These are phyloP conservation scores for Tachystola acroxantha DNA, from an alignment of 2,888 invertebrate species.

Conservation along the genomic window DNA sequence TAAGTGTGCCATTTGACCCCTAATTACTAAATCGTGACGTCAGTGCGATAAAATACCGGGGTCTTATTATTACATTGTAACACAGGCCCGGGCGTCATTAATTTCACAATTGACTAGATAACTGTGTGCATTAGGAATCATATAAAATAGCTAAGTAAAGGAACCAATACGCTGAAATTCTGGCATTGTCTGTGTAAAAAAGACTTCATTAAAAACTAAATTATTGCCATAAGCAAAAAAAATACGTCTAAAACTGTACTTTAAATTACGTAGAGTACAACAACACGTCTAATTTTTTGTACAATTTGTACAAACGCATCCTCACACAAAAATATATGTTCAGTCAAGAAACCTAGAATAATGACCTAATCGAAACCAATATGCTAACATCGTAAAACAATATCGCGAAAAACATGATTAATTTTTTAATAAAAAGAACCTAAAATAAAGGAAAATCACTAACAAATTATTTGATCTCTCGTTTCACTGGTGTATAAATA, in stretches of 20 bases:
- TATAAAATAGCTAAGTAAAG: conserved; percentile 72
- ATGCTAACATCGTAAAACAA: conserved; percentile 37
- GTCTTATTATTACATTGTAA: conserved; percentile 45
- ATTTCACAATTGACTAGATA: conserved; percentile 79
- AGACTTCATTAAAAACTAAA: conserved; percentile 50
- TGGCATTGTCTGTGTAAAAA: conserved; percentile 62
- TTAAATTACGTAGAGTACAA: conserved; percentile 65
- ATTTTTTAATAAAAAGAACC: conserved; percentile 31
- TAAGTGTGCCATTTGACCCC: no score
- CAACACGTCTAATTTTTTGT: conserved; percentile 65
- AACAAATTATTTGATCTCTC: conserved; percentile 41
- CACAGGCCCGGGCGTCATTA: conserved; percentile 64
- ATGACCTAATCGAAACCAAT: conserved; percentile 36
- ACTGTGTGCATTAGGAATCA: conserved; percentile 75
- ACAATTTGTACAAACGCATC: conserved; percentile 68
- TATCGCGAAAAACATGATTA: conserved; percentile 24
- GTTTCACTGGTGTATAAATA: conserved; percentile 31
- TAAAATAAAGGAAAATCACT: conserved; percentile 46
- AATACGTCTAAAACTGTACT: conserved; percentile 63
- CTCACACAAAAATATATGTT: conserved; percentile 47
- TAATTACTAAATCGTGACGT: no score
- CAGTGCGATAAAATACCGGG: no score
- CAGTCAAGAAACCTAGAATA: conserved; percentile 54
- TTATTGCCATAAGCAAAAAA: conserved; percentile 63
- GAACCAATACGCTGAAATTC: conserved; percentile 72